phyloP scores from a whole-genome alignment of 2,888 invertebrate species.

The Noctuana brunneofusca region DNA sequence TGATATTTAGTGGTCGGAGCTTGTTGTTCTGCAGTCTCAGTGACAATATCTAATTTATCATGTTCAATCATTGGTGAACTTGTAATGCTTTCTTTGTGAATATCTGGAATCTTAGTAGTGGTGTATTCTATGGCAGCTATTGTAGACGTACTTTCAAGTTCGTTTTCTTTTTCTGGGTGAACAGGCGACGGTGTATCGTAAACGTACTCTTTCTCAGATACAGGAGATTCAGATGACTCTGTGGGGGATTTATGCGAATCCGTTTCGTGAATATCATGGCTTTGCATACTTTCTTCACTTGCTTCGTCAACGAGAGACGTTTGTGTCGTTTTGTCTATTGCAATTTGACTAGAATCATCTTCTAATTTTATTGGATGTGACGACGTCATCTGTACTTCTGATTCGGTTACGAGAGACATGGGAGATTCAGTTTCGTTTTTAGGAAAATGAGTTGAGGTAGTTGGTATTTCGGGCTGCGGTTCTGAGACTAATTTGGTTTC shows the following conservation, averaged over 20 bases:
- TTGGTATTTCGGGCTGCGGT: constrained; percentile 31
- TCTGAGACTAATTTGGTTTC: constrained; percentile 40
- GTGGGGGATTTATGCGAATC: constrained; percentile 19
- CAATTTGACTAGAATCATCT: constrained; percentile 16
- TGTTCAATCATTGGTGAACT: neutral
- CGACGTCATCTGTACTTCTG: constrained; percentile 27
- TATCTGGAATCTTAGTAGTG: constrained; percentile 8
- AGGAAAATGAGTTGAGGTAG: neutral
- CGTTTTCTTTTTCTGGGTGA: constrained; percentile 9
- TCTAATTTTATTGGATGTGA: constrained; percentile 12
- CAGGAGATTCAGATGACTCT: neutral
- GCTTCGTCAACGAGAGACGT: neutral
- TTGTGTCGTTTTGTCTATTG: constrained; percentile 17
- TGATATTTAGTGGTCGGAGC: constrained; percentile 13
- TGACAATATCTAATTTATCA: neutral
- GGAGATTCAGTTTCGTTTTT: constrained; percentile 37
- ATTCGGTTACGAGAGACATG: constrained; percentile 37
- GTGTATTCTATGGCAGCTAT: constrained; percentile 1
- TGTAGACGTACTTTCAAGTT: constrained; percentile 5
- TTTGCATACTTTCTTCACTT: constrained; percentile 26
- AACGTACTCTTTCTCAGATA: constrained; percentile 5
- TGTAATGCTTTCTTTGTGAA: constrained; percentile 3
- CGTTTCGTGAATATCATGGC: neutral
- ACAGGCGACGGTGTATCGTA: constrained; percentile 1
- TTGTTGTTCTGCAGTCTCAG: constrained; percentile 14